Base-by-base conservation (phyloP, 1,140 invertebrate species). In the Nixonia krombeini region DNA sequence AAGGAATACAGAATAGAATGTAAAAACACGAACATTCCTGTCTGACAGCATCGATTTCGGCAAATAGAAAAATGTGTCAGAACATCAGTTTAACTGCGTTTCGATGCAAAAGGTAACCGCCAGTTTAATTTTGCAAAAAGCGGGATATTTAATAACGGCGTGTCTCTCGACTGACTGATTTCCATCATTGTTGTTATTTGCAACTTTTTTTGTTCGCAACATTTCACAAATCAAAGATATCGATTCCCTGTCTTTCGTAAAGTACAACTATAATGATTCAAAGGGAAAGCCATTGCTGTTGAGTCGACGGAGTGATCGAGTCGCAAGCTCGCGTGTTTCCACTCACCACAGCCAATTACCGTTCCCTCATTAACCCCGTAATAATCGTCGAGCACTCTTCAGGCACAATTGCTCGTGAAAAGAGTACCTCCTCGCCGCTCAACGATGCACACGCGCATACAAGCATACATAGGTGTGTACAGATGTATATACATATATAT, bases 321-420 rank as follows among this genome's bases (percentile, higher is more conserved):
- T 68, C 46, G 70, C 41, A 63, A 68, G 49, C 57, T 62, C 53
- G 59, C 56, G 61, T 68, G 52, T 59, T 66, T 53, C 55, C 52
- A 67, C 73, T 77, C 64, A 65, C 72, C 72, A 44, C 75, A 78
- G 76, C 75, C 74, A 79, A 81, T 79, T 81, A 79, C 70, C 69
- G 61, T 57, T 75, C 70, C 66, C 79, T 81, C 79, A 80, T 80
- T 81, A 80, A 80, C 77, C 70, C 58, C 59, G 73, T 74, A 79
- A 80, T 80, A 80, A 81, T 80, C 78, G 70, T 78, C 70, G 35
- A 67, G 67, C 55, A 62, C 66, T 61, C 67, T 64, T 45, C 42
- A 41, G 57, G 37, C 53, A 67, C 72, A 76, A 80, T 79, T 72
- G 73, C 64, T 69, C 56, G 40, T 65, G 61, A 76, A 79, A 76